Percentiles rank a stretch among this genome's conserved stretches.
These are phyloP conservation scores for Cherax quadricarinatus DNA, from an alignment of 1,140 invertebrate genomes.

Conservation along the genomic window DNA sequence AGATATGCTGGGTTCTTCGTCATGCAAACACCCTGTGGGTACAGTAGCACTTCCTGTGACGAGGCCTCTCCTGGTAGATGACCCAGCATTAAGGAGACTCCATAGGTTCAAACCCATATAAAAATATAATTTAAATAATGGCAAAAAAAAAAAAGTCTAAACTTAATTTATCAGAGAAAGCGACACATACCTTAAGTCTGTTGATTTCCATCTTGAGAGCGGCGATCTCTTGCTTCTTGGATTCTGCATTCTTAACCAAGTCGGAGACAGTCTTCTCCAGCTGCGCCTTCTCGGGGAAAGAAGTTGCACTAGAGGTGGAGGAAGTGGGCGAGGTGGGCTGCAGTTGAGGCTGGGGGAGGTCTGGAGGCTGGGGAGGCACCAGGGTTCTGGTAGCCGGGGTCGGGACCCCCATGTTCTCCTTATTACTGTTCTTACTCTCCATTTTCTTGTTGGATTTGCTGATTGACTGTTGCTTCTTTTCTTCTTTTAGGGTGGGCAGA, in stretches of 20 bases:
- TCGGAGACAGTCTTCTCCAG: slow-evolving; percentile 75
- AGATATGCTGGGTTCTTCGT: too few species aligned
- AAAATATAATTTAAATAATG: too few species aligned
- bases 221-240: slow-evolving; percentile 75
- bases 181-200: slow-evolving; percentile 74
- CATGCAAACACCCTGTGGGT: too few species aligned
- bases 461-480: slow-evolving; percentile 36
- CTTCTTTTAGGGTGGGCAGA: slow-evolving; percentile 63
- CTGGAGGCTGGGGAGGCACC: slow-evolving; percentile 22
- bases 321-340: slow-evolving; percentile 2
- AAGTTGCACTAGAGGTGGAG: slow-evolving; percentile 1
- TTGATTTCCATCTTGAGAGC: slow-evolving; percentile 75
- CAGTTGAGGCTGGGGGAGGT: neutral
- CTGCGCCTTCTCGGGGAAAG: slow-evolving; percentile 70
- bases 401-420: slow-evolving; percentile 36
- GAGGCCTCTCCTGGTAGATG: too few species aligned
- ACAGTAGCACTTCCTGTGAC: too few species aligned
- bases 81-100: too few species aligned
- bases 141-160: too few species aligned
- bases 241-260: slow-evolving; percentile 75
- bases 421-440: slow-evolving; percentile 40
- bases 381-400: neutral
- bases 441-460: slow-evolving; percentile 24
- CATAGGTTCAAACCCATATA: too few species aligned
- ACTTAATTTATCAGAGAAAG: too few species aligned